phyloP scores from a whole-genome alignment of 1,140 invertebrate genomes.

The Drosophila mojavensis region DNA sequence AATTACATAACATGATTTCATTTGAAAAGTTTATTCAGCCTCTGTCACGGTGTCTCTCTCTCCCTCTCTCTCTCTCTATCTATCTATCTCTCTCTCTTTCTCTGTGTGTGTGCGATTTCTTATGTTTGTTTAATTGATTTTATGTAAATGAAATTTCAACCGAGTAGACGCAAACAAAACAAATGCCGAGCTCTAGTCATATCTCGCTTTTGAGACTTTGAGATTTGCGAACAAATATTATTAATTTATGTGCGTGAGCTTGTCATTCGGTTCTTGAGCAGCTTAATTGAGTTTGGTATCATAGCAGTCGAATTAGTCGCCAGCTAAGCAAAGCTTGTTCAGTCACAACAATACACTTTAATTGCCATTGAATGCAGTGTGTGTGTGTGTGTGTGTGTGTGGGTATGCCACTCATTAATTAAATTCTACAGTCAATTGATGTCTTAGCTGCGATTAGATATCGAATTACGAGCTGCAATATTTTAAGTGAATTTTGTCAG shows the following conservation, averaged over 20 bases:
- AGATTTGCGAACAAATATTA: constrained; percentile 39
- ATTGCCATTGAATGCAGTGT: constrained; percentile 55
- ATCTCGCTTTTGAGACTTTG: constrained; percentile 37
- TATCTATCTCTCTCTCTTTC: background rate
- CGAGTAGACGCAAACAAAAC: constrained; percentile 26
- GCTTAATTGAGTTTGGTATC: constrained; percentile 38
- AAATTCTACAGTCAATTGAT: background rate
- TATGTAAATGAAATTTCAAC: constrained; percentile 72
- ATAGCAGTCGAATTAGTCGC: constrained; percentile 3
- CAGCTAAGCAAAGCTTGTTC: background rate
- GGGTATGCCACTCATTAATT: background rate
- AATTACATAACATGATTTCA: constrained; percentile 79
- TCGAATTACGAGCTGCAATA: background rate
- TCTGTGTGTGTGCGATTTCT: constrained; percentile 14
- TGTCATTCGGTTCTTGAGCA: constrained; percentile 51
- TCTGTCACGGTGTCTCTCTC: constrained; percentile 7
- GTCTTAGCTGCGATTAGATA: background rate
- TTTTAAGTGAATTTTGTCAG: background rate
- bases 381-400: background rate
- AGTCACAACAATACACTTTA: constrained; percentile 38
- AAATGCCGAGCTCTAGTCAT: constrained; percentile 17
- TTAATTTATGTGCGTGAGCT: constrained; percentile 68
- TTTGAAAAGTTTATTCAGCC: constrained; percentile 56
- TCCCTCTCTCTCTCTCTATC: constrained; percentile 10
- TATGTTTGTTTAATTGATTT: constrained; percentile 73